phyloP scores from a whole-genome alignment of 1,140 invertebrate species.

The Chionoecetes opilio region DNA sequence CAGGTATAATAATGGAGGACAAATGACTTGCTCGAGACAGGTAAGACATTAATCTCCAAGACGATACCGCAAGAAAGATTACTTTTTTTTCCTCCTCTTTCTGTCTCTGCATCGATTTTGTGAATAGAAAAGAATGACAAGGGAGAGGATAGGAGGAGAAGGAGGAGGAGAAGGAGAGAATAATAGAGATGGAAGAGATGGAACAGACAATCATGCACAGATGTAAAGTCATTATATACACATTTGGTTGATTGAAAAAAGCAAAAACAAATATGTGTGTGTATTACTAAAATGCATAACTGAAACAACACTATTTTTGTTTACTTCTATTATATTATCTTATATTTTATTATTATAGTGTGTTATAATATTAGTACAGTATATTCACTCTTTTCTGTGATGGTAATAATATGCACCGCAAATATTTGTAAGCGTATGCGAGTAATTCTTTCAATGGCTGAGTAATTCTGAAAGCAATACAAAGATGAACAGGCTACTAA shows the following conservation, averaged over 20 bases:
- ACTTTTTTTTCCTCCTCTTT: neutral
- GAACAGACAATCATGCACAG: neutral
- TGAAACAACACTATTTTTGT: too few species aligned
- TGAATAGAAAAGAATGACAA: constrained; percentile 30
- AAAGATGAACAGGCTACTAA: too few species aligned
- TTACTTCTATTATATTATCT: too few species aligned
- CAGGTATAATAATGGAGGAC: neutral
- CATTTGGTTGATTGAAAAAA: neutral
- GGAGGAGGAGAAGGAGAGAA: neutral
- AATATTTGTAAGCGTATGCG: too few species aligned
- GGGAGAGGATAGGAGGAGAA: neutral
- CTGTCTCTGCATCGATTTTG: neutral
- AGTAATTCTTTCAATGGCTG: too few species aligned
- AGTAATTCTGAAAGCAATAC: too few species aligned
- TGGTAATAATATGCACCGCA: too few species aligned
- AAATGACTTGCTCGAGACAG: constrained; percentile 31
- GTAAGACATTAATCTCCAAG: neutral
- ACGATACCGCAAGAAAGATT: constrained; percentile 1
- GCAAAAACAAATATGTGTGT: neutral
- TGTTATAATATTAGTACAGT: too few species aligned
- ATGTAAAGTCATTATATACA: neutral
- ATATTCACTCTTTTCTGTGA: too few species aligned
- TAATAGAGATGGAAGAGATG: neutral
- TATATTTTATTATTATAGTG: too few species aligned
- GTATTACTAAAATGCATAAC: neutral